Evolutionary conservation across 2,113 vertebrate species (phyloP), one percentile per base, ranked within the genome.

Genomic region (Vicugna pacos): DNA sequence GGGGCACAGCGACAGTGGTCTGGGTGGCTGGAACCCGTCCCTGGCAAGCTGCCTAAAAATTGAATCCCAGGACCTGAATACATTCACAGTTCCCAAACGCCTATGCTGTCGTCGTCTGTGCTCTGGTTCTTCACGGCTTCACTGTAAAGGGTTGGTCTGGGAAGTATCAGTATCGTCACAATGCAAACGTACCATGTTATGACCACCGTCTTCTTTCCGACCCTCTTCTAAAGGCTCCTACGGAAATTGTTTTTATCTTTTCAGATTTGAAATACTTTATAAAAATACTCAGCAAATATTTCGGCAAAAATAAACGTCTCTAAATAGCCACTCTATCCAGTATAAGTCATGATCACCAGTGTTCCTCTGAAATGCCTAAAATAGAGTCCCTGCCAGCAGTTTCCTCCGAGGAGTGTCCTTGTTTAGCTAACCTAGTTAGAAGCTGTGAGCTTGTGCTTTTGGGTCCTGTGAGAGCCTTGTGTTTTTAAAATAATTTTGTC

Each of bases 261-360:
- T 4, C n/a, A 2, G 84, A 24, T 65, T 10, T 26, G 42, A 15
- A 0, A 3, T 0, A 30, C 86, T 88, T 97, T 67, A 70, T 91
- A 91, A 97, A 97, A 95, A 46, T 20, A 83, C 32, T 86, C 2
- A 13, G 38, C 38, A 92, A 94, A 93, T 84, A 97, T 97, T 97
- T 92, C 70, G 94, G 97, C 96, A 97, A 97, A 97, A 98, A 94
- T 56, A 97, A 80, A 88, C 48, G 76, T 95, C 97, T 86, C 81
- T 58, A 32, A 84, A 64, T 96, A 92, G 95, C 95, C 82, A 12
- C 83, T 4, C 92, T 1, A 14, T 26, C 10, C 69, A 1, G 60
- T 1, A 60, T 16, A 50, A 95, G 94, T 46, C 96, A 94, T 84
- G 88, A 89, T 94, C 96, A 79, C 81, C 97, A 85, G 85, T 35